Conservation (phyloP, 2,888 invertebrate species). For the Chymomyza amoena region DNA sequence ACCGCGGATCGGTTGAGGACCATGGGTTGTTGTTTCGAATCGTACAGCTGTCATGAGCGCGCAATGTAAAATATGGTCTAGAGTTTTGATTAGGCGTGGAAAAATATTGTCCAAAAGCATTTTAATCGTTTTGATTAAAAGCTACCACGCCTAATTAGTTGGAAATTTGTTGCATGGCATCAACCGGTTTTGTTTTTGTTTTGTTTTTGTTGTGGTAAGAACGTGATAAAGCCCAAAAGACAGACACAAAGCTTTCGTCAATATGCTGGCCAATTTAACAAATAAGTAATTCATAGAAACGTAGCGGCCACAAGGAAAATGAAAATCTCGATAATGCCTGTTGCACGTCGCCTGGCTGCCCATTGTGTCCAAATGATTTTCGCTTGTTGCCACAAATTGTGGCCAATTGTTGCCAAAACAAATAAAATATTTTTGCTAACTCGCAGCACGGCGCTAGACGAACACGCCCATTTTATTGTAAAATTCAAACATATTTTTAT, state of each 20-base stretch:
- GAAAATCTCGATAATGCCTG: constrained; percentile 65
- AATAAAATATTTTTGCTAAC: too few relatives aligned
- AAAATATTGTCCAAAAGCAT: constrained; percentile 73
- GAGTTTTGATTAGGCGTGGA: constrained; percentile 73
- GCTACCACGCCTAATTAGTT: constrained; percentile 72
- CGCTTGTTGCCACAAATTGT: constrained; percentile 62
- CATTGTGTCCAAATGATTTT: constrained; percentile 32
- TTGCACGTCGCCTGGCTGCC: constrained; percentile 22
- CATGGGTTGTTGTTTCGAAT: constrained; percentile 26
- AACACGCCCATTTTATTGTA: too few relatives aligned
- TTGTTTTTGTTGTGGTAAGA: too few relatives aligned
- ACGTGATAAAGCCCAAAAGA: too few relatives aligned
- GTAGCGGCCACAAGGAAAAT: constrained; percentile 21
- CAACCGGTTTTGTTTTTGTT: constrained; percentile 42
- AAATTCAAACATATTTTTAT: too few relatives aligned
- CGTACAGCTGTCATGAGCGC: constrained; percentile 61
- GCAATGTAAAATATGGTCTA: constrained; percentile 66
- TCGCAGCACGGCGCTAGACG: too few relatives aligned
- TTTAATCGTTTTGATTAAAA: constrained; percentile 72
- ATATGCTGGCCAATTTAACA: too few relatives aligned
- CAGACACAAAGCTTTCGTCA: too few relatives aligned
- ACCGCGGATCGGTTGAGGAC: constrained; percentile 13
- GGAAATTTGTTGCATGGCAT: constrained; percentile 42
- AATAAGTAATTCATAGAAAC: too few relatives aligned
- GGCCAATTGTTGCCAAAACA: constrained; percentile 67